A percentile compares a stretch with the other conserved stretches of the same genome.
phyloP scores from a whole-genome alignment of 2,797 vertebrate species.

The Uromys caudimaculatus region DNA sequence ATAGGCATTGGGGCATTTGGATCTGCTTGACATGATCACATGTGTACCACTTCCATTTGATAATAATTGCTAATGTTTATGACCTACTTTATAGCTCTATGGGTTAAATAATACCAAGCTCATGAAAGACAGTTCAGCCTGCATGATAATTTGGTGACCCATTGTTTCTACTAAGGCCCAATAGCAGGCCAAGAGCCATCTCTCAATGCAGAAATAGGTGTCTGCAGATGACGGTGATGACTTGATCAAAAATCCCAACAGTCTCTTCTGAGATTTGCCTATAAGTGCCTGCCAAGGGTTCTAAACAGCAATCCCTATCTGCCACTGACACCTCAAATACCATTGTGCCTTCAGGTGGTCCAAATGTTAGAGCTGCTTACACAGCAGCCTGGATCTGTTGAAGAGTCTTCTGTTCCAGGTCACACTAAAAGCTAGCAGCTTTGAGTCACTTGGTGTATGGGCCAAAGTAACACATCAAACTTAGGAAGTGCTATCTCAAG shows the following conservation, averaged over 20 bases:
- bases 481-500: neutral
- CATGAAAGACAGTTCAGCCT: neutral
- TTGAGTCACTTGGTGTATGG: neutral
- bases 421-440: neutral
- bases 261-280: neutral
- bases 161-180: neutral
- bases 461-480: neutral
- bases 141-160: neutral
- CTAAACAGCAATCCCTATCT: neutral
- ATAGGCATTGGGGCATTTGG: neutral
- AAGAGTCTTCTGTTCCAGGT: neutral
- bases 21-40: neutral
- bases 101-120: neutral
- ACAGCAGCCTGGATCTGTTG: neutral
- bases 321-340: neutral
- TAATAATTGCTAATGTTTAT: neutral
- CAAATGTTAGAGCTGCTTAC: neutral
- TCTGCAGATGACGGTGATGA: neutral
- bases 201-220: neutral
- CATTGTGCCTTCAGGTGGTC: neutral
- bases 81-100: neutral
- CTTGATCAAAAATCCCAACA: neutral
- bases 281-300: neutral
- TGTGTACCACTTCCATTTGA: neutral
- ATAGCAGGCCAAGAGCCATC: neutral